Evolutionary conservation across 2,797 vertebrate genomes (phyloP).

Genomic region (Aulostomus chinensis): DNA sequence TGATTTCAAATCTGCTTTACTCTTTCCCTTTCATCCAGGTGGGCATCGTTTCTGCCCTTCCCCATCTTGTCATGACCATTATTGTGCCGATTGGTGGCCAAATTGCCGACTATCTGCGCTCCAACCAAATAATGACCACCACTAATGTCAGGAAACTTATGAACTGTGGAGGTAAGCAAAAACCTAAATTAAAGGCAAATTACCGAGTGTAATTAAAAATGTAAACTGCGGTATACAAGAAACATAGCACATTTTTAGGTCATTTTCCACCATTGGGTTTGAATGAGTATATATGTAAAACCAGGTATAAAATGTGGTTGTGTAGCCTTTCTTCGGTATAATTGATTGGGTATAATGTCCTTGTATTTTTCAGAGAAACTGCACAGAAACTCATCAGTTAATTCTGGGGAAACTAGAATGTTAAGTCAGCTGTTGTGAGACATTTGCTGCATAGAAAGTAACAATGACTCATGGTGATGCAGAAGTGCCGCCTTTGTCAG

Average conservation of each 20-base stretch:
- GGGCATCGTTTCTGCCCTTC: conserved; percentile 88
- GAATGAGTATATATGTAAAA: too few species aligned
- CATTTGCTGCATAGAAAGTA: neutral
- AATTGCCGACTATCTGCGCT: conserved; percentile 87
- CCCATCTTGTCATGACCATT: conserved; percentile 94
- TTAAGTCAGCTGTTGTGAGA: conserved; percentile 8
- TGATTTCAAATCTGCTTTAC: too few species aligned
- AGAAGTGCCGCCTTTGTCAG: conserved; percentile 7
- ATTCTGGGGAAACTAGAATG: neutral
- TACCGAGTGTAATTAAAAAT: too few species aligned
- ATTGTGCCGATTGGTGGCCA: conserved; percentile 93
- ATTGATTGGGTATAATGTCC: too few species aligned
- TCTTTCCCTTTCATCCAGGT: conserved; percentile 72
- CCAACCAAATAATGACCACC: conserved; percentile 88
- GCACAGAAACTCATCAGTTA: neutral
- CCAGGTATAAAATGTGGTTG: too few species aligned
- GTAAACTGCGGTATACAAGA: too few species aligned
- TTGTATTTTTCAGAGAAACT: neutral
- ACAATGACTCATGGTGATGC: conserved; percentile 35
- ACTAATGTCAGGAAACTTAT: conserved; percentile 93
- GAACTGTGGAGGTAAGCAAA: conserved; percentile 93
- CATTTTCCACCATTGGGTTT: too few species aligned
- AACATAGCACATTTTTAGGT: too few species aligned
- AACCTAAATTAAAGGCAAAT: too few species aligned
- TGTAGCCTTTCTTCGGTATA: too few species aligned